phyloP scores from a whole-genome alignment of 2,797 vertebrate genomes.

The Myotis vivesi region DNA sequence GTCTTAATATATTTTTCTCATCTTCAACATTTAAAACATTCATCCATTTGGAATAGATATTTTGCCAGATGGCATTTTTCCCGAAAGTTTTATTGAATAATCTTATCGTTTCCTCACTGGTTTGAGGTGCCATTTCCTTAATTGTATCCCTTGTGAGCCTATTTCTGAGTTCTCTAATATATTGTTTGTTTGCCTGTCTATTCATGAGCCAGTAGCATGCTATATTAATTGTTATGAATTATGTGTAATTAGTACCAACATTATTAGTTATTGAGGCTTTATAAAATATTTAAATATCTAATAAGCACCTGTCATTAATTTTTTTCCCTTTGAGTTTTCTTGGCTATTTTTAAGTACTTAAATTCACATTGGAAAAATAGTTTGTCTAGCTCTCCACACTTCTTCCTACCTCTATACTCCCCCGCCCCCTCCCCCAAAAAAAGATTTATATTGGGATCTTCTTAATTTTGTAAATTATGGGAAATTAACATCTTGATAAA shows the following conservation, averaged over 20 bases:
- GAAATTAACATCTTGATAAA: neutral
- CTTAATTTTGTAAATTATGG: slow-evolving; percentile 1
- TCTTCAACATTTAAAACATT: slow-evolving; percentile 37
- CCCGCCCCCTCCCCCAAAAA: rapidly evolving
- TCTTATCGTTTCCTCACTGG: neutral
- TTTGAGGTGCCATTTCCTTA: slow-evolving; percentile 8
- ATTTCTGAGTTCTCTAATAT: neutral
- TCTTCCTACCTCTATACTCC: neutral
- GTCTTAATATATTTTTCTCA: neutral
- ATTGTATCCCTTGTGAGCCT: neutral
- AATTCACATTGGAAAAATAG: neutral
- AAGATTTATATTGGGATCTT: neutral
- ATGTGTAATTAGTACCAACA: neutral
- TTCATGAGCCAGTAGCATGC: neutral
- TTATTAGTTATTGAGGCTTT: neutral
- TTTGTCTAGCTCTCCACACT: neutral
- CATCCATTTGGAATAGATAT: neutral
- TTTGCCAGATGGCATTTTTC: neutral
- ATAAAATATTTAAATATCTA: slow-evolving; percentile 4
- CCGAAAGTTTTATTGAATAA: neutral
- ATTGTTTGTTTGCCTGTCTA: neutral
- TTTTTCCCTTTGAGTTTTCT: neutral
- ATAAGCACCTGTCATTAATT: neutral
- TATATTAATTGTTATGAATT: neutral
- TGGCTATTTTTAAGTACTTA: slow-evolving; percentile 22